Percentiles rank a stretch among this genome's conserved stretches.
phyloP scores from a whole-genome alignment of 2,113 vertebrate species.

The Indicator maculatus region DNA sequence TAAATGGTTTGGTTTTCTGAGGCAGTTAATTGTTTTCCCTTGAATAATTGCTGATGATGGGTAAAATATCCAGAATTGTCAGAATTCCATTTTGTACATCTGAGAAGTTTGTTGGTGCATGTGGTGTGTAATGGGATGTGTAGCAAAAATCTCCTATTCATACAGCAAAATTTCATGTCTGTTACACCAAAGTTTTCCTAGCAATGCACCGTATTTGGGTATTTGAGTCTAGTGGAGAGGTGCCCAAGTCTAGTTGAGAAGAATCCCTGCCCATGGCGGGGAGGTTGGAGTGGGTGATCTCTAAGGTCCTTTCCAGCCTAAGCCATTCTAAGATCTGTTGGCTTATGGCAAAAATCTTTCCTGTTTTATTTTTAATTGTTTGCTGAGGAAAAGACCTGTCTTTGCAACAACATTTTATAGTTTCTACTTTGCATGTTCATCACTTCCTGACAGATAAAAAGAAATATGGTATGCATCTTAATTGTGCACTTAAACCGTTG shows the following conservation, averaged over 20 bases:
- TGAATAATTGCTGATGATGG: neutral
- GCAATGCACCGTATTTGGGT: neutral
- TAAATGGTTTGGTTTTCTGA: neutral
- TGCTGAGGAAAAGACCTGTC: neutral
- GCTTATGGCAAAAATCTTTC: neutral
- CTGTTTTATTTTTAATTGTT: neutral
- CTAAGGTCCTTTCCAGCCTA: too few relatives aligned
- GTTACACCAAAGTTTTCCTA: neutral
- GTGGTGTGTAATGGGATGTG: neutral
- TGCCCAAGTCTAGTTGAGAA: too few relatives aligned
- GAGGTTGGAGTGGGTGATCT: too few relatives aligned
- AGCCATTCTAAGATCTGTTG: neutral
- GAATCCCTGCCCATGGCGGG: too few relatives aligned
- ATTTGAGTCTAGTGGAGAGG: neutral
- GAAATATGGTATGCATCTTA: neutral
- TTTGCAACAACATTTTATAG: neutral
- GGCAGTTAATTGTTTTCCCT: neutral
- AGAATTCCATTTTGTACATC: neutral
- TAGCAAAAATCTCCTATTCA: neutral
- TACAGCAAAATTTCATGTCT: neutral
- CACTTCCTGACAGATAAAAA: neutral
- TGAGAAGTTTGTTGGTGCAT: neutral
- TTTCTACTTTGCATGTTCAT: neutral
- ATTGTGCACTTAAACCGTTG: neutral
- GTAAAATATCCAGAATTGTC: neutral